Conservation (phyloP, 1,140 invertebrate species). For the Zaprionus tsacasi region DNA sequence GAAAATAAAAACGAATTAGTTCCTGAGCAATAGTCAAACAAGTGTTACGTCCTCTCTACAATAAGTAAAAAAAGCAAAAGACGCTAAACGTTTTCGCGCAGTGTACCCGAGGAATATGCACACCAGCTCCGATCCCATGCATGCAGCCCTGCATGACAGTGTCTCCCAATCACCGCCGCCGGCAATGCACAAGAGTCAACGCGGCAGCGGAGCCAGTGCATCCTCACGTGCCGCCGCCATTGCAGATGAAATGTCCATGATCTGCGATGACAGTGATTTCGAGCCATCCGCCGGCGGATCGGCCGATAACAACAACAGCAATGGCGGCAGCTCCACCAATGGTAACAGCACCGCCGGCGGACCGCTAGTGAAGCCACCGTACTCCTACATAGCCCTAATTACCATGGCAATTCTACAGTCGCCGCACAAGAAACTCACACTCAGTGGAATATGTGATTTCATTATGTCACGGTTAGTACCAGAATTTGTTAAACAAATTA, state of each 20-base stretch:
- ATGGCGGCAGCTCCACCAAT: conserved; percentile 18
- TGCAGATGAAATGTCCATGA: conserved; percentile 64
- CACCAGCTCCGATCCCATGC: conserved; percentile 73
- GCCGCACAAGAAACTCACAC: conserved; percentile 97
- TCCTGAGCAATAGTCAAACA: conserved; percentile 68
- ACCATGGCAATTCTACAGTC: conserved; percentile 99
- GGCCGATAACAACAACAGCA: conserved; percentile 27
- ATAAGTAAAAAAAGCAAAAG: conserved; percentile 33
- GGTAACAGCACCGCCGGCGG: conserved; percentile 47
- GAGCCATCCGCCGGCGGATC: conserved; percentile 53
- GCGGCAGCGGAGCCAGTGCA: conserved; percentile 33
- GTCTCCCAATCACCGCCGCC: conserved; percentile 69
- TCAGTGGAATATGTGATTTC: conserved; percentile 99
- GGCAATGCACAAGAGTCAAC: conserved; percentile 55
- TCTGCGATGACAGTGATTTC: conserved; percentile 66
- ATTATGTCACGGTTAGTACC: conserved; percentile 95
- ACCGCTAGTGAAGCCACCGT: conserved; percentile 95
- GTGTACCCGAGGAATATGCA: conserved; percentile 51
- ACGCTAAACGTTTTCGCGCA: conserved; percentile 1
- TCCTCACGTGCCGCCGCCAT: conserved; percentile 54
- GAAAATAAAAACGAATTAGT: conserved; percentile 45
- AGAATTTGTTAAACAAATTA: no score
- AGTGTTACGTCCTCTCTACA: conserved; percentile 69
- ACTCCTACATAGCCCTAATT: conserved; percentile 98
- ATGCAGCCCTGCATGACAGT: conserved; percentile 58